Evolutionary conservation across 2,113 vertebrate species (phyloP), one percentile per base, ranked within the genome.

Genomic region (Meles meles): DNA sequence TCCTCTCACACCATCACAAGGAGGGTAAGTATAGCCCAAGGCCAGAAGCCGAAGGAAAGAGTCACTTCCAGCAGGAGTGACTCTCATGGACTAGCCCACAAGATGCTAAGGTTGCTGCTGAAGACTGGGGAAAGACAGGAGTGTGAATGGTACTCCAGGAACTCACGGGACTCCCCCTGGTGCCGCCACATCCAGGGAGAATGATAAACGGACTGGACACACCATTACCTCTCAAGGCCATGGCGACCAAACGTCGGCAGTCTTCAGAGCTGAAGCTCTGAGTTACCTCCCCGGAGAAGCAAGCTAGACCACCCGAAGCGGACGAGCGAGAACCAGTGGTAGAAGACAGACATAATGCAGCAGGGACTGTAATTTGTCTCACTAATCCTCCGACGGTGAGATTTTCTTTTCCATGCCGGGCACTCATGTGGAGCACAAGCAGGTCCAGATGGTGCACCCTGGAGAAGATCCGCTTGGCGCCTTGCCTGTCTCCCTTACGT

Each of bases 1-100:
- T 12, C 15, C 0, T 18, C 17, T 34, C 9, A 6, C 5, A 1
- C 18, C 76, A 6, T 49, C 44, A 52, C 9, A 5, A 31, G 74
- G 44, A 77, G 42, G 15, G 29, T 77, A 10, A 20, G 72, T 49
- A 49, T 18, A 21, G 44, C 17, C 3, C 17, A 6, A 20, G 44
- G 72, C 72, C 42, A 59, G 14, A 13, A 29, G 49, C 14, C 79
- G 44, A 71, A 57, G 77, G 49, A 34, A 71, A 57, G 63, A 71
- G 37, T 44, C 69, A 71, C 63, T 71, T 27, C 37, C 49, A 92
- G 52, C 52, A 84, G 14, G 80, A 37, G 31, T 72, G 20, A 92
- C 29, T 47, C 65, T 47, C 15, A 21, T 1, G 23, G 39, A 83
- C 71, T 20, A 72, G 72, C 52, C 65, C 31, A 47, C 25, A 31